Conservation (phyloP, 1,140 invertebrate genomes). For the Trachymyrmex cornetzi region DNA sequence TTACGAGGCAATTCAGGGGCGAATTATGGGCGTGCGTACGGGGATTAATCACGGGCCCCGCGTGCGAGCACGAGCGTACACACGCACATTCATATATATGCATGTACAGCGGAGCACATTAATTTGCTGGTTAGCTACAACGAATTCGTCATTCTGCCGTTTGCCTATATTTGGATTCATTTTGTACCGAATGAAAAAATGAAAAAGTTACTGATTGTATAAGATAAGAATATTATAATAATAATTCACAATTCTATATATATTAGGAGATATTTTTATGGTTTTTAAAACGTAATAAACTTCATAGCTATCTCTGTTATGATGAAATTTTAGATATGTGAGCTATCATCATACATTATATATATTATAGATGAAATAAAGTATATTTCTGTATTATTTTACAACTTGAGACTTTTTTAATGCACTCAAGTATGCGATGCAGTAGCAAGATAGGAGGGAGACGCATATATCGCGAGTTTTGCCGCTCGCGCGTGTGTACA, state of each 20-base stretch:
- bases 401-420: neutral
- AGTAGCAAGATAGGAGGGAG: constrained; percentile 46
- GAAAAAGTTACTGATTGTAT: neutral
- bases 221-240: neutral
- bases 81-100: constrained; percentile 13
- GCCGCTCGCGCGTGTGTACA: constrained; percentile 44
- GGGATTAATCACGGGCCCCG: constrained; percentile 70
- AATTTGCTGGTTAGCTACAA: neutral
- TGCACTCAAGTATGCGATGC: constrained; percentile 42
- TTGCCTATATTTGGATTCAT: neutral
- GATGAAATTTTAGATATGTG: neutral
- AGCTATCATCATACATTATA: neutral
- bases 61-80: constrained; percentile 26
- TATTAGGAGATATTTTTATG: neutral
- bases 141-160: neutral
- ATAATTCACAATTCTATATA: no score
- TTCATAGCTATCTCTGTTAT: neutral
- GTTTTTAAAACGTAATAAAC: no score
- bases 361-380: neutral
- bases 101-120: constrained; percentile 29
- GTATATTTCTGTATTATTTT: neutral
- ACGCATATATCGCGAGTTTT: constrained; percentile 24
- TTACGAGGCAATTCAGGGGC: constrained; percentile 74
- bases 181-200: neutral
- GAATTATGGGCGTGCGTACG: constrained; percentile 71